A percentile compares a stretch with the other conserved stretches of the same genome.
Conservation (phyloP, 2,113 vertebrate genomes). For the Brachyhypopomus gauderio region DNA sequence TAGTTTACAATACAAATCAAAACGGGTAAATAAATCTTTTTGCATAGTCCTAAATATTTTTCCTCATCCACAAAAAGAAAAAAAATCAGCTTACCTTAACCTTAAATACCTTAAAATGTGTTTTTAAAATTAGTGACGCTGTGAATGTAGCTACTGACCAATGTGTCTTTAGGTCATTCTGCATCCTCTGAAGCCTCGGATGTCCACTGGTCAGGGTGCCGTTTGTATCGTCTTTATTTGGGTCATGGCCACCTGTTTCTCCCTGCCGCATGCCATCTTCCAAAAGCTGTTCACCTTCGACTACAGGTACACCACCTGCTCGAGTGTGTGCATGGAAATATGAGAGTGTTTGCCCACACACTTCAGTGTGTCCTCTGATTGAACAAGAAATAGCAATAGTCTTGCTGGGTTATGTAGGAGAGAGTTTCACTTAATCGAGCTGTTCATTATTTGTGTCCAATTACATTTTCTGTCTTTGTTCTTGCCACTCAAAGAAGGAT, state of each 20-base stretch:
- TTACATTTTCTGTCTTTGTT: neutral
- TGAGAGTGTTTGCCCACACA: neutral
- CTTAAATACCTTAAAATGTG: too few relatives aligned
- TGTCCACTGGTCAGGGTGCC: slow-evolving; percentile 80
- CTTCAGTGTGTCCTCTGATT: neutral
- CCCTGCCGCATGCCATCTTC: slow-evolving; percentile 92
- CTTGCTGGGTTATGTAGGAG: neutral
- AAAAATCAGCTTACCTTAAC: too few relatives aligned
- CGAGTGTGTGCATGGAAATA: neutral
- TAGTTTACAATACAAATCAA: neutral
- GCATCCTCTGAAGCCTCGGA: slow-evolving; percentile 86
- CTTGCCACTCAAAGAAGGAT: neutral
- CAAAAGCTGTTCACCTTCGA: slow-evolving; percentile 90
- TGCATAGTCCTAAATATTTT: too few relatives aligned
- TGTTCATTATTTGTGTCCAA: neutral
- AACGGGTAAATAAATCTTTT: too few relatives aligned
- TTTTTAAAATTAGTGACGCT: neutral
- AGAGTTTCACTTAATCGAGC: neutral
- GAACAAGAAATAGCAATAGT: neutral
- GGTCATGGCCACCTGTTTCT: slow-evolving; percentile 91
- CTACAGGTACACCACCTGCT: slow-evolving; percentile 76
- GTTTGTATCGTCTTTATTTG: slow-evolving; percentile 84
- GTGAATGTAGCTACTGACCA: slow-evolving; percentile 10
- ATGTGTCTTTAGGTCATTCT: slow-evolving; percentile 81
- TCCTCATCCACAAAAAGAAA: too few relatives aligned